Percentiles rank a stretch among this genome's conserved stretches.
phyloP scores from a whole-genome alignment of 2,888 invertebrate genomes.

The Conomelus anceps region DNA sequence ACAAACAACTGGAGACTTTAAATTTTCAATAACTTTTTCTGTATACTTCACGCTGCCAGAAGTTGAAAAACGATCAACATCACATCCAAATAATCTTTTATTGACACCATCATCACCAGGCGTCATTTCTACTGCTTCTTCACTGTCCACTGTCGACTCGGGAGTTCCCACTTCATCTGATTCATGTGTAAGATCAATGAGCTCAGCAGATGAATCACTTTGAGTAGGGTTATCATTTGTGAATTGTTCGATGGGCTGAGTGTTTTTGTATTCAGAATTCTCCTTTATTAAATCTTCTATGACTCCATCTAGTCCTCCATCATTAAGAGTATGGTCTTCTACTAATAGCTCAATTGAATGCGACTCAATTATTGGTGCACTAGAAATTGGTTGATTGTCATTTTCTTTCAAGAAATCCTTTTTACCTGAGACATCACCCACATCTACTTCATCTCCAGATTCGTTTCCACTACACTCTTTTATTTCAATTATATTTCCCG shows the following conservation, averaged over 20 bases:
- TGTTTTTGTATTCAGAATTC: not conserved
- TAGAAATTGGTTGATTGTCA: not conserved
- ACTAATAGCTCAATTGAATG: not conserved
- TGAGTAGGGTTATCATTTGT: not conserved
- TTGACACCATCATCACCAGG: not conserved
- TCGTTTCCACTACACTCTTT: not conserved
- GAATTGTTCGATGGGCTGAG: not conserved
- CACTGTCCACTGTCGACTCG: not conserved
- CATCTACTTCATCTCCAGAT: not conserved
- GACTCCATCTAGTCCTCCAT: not conserved
- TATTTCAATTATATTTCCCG: not conserved
- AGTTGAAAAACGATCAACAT: not conserved
- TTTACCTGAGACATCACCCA: not conserved
- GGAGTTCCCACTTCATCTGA: not conserved
- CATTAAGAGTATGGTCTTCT: not conserved
- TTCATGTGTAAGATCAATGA: not conserved
- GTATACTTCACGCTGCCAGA: not conserved
- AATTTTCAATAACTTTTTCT: not conserved
- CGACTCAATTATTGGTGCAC: not conserved
- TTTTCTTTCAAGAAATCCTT: not conserved
- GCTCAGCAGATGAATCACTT: not conserved
- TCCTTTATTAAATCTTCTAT: not conserved
- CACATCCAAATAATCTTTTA: not conserved
- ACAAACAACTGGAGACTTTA: not conserved
- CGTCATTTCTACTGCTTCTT: not conserved